phyloP scores from a whole-genome alignment of 92 coral and sea anemone genomes.

The Desmophyllum pertusum region DNA sequence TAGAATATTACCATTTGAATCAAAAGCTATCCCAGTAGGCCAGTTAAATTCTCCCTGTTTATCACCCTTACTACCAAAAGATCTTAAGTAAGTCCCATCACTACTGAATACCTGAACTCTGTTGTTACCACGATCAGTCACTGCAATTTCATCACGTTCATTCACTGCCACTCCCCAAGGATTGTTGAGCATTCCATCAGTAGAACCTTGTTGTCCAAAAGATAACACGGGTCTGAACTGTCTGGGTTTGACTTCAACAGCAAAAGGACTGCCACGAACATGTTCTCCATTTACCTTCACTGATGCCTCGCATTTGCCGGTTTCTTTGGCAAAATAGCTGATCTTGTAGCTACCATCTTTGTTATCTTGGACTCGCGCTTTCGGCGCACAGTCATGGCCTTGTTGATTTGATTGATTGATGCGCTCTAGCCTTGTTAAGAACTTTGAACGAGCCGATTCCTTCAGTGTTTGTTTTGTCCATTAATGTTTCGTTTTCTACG shows the following conservation, averaged over 20 bases:
- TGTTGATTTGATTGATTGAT: not conserved
- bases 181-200: not conserved
- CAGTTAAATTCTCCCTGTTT: slow-evolving; percentile 3
- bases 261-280: not conserved
- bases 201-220: not conserved
- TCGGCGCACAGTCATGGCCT: not conserved
- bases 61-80: not conserved
- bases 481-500: too few relatives aligned
- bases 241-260: not conserved
- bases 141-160: slow-evolving; percentile 24
- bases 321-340: not conserved
- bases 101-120: not conserved
- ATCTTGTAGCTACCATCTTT: slow-evolving; percentile 29
- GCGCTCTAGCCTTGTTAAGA: not conserved
- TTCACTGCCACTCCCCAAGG: slow-evolving; percentile 44
- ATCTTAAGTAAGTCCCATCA: not conserved
- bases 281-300: not conserved
- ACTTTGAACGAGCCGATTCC: not conserved
- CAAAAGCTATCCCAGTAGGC: not conserved
- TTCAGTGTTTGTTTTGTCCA: too few relatives aligned
- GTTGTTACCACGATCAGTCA: not conserved
- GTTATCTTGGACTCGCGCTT: slow-evolving; percentile 15
- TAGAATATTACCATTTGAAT: too few relatives aligned
- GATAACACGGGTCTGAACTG: not conserved
- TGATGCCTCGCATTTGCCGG: not conserved